Evolutionary conservation across 2,113 vertebrate genomes (phyloP).

Genomic region (Crotalus viridis): DNA sequence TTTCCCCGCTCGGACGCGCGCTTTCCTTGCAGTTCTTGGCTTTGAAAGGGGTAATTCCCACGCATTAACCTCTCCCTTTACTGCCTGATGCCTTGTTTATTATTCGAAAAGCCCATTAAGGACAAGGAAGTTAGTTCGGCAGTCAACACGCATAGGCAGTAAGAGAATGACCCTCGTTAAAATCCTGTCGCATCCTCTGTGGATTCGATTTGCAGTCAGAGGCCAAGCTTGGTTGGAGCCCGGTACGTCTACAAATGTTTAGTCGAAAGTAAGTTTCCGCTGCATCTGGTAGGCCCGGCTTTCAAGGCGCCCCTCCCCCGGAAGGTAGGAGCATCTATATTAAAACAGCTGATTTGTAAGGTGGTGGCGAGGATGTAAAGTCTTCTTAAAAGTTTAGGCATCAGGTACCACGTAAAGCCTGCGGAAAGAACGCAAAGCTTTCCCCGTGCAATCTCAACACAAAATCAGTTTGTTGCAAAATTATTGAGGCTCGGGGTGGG

Average conservation of each 20-base stretch:
- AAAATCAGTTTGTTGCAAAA: neutral
- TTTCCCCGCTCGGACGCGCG: neutral
- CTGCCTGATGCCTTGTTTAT: neutral
- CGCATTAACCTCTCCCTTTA: neutral
- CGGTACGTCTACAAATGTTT: neutral
- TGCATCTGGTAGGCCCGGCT: neutral
- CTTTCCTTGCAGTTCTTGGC: neutral
- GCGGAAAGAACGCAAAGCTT: too few species aligned
- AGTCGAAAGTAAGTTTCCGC: neutral
- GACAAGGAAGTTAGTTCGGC: neutral
- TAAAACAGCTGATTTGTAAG: neutral
- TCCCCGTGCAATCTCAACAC: neutral
- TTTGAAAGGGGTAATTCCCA: neutral
- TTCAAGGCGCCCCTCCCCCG: too few species aligned
- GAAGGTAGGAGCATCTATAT: neutral
- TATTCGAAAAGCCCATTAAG: neutral
- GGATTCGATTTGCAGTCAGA: neutral
- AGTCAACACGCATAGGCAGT: neutral
- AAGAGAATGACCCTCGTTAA: neutral
- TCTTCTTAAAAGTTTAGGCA: too few species aligned
- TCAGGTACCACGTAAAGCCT: neutral
- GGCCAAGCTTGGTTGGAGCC: neutral
- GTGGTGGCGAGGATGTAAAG: neutral
- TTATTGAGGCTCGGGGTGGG: neutral
- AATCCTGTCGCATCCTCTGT: too few species aligned